Evolutionary conservation across 2,888 invertebrate genomes (phyloP), one percentile per base, ranked within the genome.

Genomic region (Pyrgus malvae): DNA sequence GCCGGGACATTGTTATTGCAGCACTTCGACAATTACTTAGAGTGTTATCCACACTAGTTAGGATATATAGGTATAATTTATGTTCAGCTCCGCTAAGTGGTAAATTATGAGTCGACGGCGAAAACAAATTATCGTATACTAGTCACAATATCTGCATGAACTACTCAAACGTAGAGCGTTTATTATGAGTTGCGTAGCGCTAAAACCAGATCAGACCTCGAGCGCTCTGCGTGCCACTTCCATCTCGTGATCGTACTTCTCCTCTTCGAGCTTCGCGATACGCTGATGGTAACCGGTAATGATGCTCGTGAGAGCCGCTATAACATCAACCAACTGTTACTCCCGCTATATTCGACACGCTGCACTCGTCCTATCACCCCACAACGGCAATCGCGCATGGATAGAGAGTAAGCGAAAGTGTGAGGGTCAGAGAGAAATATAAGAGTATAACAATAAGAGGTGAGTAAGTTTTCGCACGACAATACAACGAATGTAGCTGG

Each of bases 191-290:
- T 72, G 72, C 70, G 71, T 68, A 72, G 80, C 76, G 79, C 76
- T 75, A 78, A 85, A 87, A 85, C 79, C 84, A 80, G 76, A 80
- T 80, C 93, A 92, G 93, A 98, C 98, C 97, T 99, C 98, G 89
- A 95, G 93, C 87, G 97, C 97, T 94, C 96, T 98, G 92, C 95
- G 95, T 91, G 96, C 94, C 91, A 98, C 98, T 92, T 97, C 97
- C 92, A 95, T 94, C 93, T 99, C 99, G 92, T 98, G 94, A 93
- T 99, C 99, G 93, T 97, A 99, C 93, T 99, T 99, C 92, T 95
- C 93, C 86, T 95, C 94, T 91, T 98, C 97, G 85, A 97, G 93
- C 77, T 92, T 91, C 83, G 83, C 90, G 90, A 97, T 95, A 91
- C 95, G 94, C 80, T 94, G 93, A 91, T 97, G 94, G 92, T 97